Conservation (phyloP, 2,113 vertebrate species). For the Motacilla tschutschensis region DNA sequence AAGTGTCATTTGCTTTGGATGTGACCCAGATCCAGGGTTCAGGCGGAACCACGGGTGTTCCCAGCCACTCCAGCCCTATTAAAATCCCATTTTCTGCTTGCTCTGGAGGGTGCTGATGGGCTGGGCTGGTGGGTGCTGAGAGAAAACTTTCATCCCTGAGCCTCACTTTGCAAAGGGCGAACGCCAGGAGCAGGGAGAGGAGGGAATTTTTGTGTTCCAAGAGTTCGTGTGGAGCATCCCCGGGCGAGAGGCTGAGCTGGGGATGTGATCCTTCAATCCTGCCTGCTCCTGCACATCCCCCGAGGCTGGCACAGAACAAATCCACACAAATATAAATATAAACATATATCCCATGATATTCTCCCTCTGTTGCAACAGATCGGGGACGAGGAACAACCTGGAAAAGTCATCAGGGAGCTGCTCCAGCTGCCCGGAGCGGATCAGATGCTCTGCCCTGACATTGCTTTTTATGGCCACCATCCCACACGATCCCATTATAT, state of each 20-base stretch:
- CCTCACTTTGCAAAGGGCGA: background rate
- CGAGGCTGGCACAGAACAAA: background rate
- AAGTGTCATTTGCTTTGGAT: background rate
- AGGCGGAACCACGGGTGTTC: background rate
- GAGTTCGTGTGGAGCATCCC: background rate
- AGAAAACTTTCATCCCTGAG: background rate
- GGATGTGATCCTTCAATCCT: background rate
- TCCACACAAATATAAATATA: background rate
- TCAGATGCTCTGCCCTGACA: conserved; percentile 20
- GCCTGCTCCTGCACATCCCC: background rate
- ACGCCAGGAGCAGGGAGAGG: background rate
- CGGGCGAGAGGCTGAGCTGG: rapidly evolving
- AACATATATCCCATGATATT: background rate
- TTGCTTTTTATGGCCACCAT: conserved; percentile 25
- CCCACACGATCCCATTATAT: background rate
- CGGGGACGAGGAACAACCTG: background rate
- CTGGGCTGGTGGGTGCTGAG: background rate
- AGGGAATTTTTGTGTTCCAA: background rate
- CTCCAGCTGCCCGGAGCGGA: background rate
- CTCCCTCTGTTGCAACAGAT: background rate
- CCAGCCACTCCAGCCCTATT: background rate
- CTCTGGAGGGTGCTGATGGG: background rate
- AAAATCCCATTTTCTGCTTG: background rate
- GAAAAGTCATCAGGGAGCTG: conserved; percentile 34
- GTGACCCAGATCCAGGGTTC: background rate